Conservation (phyloP, 2,888 invertebrate genomes). For the Phalangium opilio region DNA sequence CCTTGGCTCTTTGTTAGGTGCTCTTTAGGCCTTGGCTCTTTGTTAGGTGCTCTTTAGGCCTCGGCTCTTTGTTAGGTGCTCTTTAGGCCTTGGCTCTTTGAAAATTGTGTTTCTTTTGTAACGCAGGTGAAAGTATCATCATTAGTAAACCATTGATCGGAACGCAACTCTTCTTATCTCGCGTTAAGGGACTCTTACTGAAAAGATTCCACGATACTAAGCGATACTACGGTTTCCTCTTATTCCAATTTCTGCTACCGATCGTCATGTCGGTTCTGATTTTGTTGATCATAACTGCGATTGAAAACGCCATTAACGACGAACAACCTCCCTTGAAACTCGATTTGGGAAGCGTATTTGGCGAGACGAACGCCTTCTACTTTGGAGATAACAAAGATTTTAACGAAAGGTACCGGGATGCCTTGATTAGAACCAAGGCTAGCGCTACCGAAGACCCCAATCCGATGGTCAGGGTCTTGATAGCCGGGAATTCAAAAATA, state of each 20-base stretch:
- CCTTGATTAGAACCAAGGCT: background rate
- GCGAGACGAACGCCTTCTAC: constrained; percentile 10
- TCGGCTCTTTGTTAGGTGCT: too few species aligned
- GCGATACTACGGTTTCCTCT: constrained; percentile 31
- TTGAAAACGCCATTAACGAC: background rate
- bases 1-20: too few species aligned
- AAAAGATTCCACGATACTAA: constrained; percentile 32
- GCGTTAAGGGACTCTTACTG: constrained; percentile 29
- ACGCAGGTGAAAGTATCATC: too few species aligned
- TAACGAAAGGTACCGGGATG: background rate
- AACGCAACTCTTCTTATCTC: constrained; percentile 9
- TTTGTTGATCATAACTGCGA: background rate
- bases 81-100: too few species aligned
- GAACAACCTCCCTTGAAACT: constrained; percentile 5
- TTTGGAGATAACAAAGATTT: background rate
- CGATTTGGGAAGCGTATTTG: constrained; percentile 7
- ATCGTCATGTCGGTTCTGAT: constrained; percentile 7
- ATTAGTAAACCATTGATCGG: background rate
- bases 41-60: too few species aligned
- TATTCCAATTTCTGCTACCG: constrained; percentile 22
- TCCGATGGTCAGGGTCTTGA: constrained; percentile 1
- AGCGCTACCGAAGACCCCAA: background rate
- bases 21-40: too few species aligned
- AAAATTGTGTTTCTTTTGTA: too few species aligned
- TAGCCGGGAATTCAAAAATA: background rate